Evolutionary conservation across 1,140 invertebrate species (phyloP).

Genomic region (Drosophila kepulauana): DNA sequence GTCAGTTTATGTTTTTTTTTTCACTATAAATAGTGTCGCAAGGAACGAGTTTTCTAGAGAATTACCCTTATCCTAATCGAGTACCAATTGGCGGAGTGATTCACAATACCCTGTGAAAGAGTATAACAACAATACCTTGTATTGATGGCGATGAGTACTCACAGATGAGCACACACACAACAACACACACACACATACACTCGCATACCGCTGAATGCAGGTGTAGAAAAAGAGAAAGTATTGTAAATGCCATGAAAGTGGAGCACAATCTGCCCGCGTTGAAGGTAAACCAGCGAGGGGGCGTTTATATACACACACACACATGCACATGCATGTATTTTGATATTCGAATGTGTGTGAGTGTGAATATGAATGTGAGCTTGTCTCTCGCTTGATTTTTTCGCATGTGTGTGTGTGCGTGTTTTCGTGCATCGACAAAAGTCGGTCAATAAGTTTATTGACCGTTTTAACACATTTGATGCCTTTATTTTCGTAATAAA

Average conservation of each 20-base stretch:
- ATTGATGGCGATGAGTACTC: conserved; percentile 40
- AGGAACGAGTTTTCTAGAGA: no score
- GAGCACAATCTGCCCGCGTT: conserved; percentile 65
- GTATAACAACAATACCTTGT: conserved; percentile 30
- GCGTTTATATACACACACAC: conserved; percentile 44
- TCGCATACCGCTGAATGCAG: not conserved
- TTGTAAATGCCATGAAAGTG: conserved; percentile 73
- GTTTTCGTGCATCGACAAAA: conserved; percentile 41
- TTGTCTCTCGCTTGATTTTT: not conserved
- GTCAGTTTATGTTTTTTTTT: no score
- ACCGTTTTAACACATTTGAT: conserved; percentile 66
- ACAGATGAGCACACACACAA: conserved; percentile 30
- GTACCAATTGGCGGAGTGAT: not conserved
- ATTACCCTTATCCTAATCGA: not conserved
- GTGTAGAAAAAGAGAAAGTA: conserved; percentile 70
- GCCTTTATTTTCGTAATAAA: conserved; percentile 64
- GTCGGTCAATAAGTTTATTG: conserved; percentile 82
- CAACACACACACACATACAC: conserved; percentile 10
- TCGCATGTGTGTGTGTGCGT: not conserved
- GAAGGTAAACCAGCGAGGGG: conserved; percentile 76
- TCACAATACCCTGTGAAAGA: not conserved
- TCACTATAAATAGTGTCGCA: no score
- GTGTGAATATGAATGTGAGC: conserved; percentile 9
- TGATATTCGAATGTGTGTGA: conserved; percentile 34
- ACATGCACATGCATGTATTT: not conserved